Percentiles rank a stretch among this genome's conserved stretches.
phyloP scores from a whole-genome alignment of 2,888 invertebrate genomes.

The Drosophila macrothrix region DNA sequence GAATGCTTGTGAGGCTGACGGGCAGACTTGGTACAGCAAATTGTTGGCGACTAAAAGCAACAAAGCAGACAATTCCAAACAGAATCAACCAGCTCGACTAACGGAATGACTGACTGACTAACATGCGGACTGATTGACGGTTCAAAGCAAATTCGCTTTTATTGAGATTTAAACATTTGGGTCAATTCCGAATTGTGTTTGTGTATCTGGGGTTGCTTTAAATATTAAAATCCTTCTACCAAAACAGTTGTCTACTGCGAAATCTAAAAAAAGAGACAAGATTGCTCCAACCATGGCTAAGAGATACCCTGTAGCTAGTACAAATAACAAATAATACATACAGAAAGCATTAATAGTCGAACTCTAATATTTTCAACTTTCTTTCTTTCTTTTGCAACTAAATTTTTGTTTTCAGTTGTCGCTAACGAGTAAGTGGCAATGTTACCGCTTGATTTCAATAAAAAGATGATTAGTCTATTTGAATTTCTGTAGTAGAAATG shows the following conservation, averaged over 20 bases:
- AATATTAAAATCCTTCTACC: conserved; percentile 65
- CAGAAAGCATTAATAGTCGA: background rate
- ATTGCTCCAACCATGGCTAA: background rate
- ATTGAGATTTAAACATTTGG: conserved; percentile 77
- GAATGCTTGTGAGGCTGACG: conserved; percentile 15
- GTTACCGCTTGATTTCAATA: background rate
- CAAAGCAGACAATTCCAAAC: conserved; percentile 28
- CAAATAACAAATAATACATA: background rate
- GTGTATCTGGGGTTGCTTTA: conserved; percentile 57
- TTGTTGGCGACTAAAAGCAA: conserved; percentile 50
- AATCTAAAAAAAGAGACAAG: background rate
- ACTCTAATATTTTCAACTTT: too few relatives aligned
- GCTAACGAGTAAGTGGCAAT: background rate
- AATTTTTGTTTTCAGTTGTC: too few relatives aligned
- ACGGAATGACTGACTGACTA: conserved; percentile 41
- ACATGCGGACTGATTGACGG: conserved; percentile 59
- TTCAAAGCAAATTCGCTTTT: conserved; percentile 67
- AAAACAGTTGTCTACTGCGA: conserved; percentile 27
- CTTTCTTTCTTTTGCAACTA: too few relatives aligned
- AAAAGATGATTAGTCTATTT: background rate
- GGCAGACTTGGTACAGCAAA: conserved; percentile 59
- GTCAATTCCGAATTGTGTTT: conserved; percentile 76
- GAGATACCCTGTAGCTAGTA: background rate
- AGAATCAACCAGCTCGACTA: conserved; percentile 43
- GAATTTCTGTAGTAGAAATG: background rate